Conservation (phyloP, 2,888 invertebrate genomes). For the Melanophora roralis region DNA sequence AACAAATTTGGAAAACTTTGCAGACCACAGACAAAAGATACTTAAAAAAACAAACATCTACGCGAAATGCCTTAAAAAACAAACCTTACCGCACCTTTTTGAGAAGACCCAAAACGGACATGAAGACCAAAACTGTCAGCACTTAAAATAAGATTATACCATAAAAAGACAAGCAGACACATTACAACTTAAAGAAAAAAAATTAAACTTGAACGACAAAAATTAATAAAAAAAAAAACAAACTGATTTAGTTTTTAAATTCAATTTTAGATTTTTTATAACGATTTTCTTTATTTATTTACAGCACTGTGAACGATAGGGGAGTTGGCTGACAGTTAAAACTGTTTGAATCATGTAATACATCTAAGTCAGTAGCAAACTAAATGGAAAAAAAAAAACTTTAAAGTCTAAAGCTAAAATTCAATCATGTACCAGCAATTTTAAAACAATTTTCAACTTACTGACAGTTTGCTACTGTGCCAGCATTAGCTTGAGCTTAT, state of each 20-base stretch:
- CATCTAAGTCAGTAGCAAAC: constrained; percentile 66
- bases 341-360: constrained; percentile 70
- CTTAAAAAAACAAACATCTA: neutral
- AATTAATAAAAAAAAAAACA: constrained; percentile 38
- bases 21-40: constrained; percentile 36
- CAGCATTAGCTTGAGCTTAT: constrained; percentile 43
- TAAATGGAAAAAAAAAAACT: constrained; percentile 33
- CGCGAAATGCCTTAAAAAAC: neutral
- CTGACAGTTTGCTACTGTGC: constrained; percentile 72
- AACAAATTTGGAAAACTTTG: constrained; percentile 60
- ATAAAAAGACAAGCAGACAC: constrained; percentile 65
- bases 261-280: constrained; percentile 45
- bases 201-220: neutral
- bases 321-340: constrained; percentile 33
- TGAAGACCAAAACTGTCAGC: constrained; percentile 66
- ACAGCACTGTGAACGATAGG: constrained; percentile 29
- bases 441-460: constrained; percentile 76
- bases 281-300: constrained; percentile 8
- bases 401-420: constrained; percentile 68
- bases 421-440: constrained; percentile 76
- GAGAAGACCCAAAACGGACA: constrained; percentile 60
- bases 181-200: constrained; percentile 52
- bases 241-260: constrained; percentile 63
- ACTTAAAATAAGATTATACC: constrained; percentile 75
- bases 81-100: constrained; percentile 60